Evolutionary conservation across 1,140 invertebrate genomes (phyloP).

Genomic region (Halesus radiatus): DNA sequence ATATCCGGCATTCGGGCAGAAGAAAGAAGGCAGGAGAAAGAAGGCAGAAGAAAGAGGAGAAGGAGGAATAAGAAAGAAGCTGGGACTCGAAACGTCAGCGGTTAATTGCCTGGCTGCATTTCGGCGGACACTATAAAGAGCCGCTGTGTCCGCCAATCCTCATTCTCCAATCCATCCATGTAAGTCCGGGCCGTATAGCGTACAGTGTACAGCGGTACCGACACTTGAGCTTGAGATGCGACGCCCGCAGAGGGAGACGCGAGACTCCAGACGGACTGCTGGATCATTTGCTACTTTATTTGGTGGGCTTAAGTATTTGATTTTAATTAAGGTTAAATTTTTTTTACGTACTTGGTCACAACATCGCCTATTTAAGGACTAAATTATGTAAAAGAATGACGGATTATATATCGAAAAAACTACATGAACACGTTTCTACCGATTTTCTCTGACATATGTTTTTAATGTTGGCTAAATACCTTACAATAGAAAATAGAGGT

Average conservation of each 20-base stretch:
- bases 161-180: conserved; percentile 31
- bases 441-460: no score
- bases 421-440: no score
- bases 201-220: not conserved
- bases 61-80: not conserved
- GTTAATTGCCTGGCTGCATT: conserved; percentile 36
- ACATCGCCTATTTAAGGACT: no score
- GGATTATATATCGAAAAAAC: no score
- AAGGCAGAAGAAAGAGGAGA: no score
- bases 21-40: not conserved
- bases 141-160: not conserved
- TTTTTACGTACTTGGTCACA: no score
- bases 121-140: not conserved
- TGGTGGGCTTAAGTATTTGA: no score
- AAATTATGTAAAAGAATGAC: no score
- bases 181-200: not conserved
- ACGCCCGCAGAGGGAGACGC: not conserved
- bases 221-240: not conserved
- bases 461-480: no score
- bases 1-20: conserved; percentile 3
- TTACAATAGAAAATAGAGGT: no score
- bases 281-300: not conserved
- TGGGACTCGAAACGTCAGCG: conserved; percentile 3
- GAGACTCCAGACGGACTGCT: not conserved
- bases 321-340: no score